Base-by-base conservation (phyloP, 2,797 vertebrate species). In the Antrozous pallidus region DNA sequence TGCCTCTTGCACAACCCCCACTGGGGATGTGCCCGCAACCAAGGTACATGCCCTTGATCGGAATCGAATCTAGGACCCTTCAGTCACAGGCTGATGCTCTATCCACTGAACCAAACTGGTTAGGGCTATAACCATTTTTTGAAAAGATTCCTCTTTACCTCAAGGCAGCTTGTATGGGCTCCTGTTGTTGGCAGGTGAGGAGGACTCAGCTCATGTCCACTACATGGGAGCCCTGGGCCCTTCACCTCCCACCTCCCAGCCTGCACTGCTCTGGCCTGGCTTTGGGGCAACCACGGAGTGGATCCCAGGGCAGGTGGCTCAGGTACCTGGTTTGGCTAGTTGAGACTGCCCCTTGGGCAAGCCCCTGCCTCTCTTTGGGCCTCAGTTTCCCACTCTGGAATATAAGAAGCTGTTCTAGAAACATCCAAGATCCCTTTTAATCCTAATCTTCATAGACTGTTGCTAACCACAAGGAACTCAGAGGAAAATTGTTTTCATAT, bases 361-460 rank as follows among this genome's bases (percentile, higher is more conserved):
- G 54, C 38, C 8, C 3, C 2, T 13, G 26, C 6, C 42, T 4
- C 10, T 90, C 31, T 47, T n/a, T 11, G 20, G n/a, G 36, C 12
- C 80, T 83, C 58, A 9, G 42, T 51, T 85, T 95, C 74, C 56
- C 58, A 36, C 26, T 70, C 36, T 69, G 38, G 73, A 81, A 84
- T 33, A 74, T 20, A 42, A 51, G 17, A 54, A 22, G 20, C 22
- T 70, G 40, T n/a, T 49, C 33, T 85, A 78, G 49, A 63, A 73
- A 22, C 38, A 12, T 33, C 67, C n/a, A 51, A 70, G 45, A 70
- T 33, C 12, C 2, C 18, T 31, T 80, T 63, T 2, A 56, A 63
- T 11, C 28, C 36, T 22, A 31, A 36, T 13, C 40, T 85, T 56
- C 38, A 90, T 31, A 94, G 28, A 51, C 47, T 20, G 42, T 40